phyloP scores from a whole-genome alignment of 1,140 invertebrate species.

The Cydia splendana region DNA sequence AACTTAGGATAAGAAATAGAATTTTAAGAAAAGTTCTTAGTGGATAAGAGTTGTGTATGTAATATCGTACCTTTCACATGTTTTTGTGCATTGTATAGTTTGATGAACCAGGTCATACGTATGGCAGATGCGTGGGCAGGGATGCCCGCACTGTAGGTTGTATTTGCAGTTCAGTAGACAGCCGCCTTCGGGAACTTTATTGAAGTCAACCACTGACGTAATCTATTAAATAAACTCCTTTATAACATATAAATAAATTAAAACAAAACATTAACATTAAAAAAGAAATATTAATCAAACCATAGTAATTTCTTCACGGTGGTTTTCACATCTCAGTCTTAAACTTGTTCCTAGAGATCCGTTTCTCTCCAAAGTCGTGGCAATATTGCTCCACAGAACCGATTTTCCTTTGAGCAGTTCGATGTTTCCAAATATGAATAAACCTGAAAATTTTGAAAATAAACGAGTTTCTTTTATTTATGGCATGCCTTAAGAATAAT shows the following conservation, averaged over 20 bases:
- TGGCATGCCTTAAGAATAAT: no score
- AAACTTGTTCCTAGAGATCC: conserved; percentile 70
- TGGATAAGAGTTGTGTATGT: no score
- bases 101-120: conserved; percentile 74
- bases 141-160: conserved; percentile 78
- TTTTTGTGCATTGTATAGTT: conserved; percentile 65
- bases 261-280: no score
- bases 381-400: conserved; percentile 80
- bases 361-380: conserved; percentile 68
- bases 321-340: conserved; percentile 77
- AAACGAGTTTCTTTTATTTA: neutral
- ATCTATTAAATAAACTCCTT: conserved; percentile 48
- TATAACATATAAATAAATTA: neutral
- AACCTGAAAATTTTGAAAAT: conserved; percentile 54
- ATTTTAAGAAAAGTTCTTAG: no score
- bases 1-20: conserved; percentile 37
- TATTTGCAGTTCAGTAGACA: conserved; percentile 72
- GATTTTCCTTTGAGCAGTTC: conserved; percentile 77
- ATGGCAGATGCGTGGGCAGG: conserved; percentile 80
- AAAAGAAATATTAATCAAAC: conserved; percentile 36
- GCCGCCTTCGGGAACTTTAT: conserved; percentile 76
- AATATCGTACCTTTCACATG: conserved; percentile 60
- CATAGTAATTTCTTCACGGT: conserved; percentile 53
- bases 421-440: conserved; percentile 85
- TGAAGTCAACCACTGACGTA: conserved; percentile 67